Base-by-base conservation (phyloP, 1,140 invertebrate genomes). In the Drosophila bocqueti region DNA sequence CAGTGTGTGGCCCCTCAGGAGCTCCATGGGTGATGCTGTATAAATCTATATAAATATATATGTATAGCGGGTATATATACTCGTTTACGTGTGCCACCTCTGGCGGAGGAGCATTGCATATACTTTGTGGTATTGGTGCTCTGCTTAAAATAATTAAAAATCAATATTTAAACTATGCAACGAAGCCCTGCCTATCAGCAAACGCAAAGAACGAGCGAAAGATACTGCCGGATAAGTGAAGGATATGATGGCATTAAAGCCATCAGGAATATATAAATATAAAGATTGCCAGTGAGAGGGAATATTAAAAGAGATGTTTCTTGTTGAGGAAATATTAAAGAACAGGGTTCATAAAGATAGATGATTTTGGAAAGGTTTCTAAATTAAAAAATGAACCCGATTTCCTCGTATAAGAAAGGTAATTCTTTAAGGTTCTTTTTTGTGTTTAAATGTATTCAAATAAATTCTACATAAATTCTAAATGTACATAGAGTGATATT, bases 101-200 rank as follows among this genome's bases (percentile, higher is more conserved):
- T 46, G 59, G 64, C 49, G 59, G 64, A 64, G 77, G 29, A 18
- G 50, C 75, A 76, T 67, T 79, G 84, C 84, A 89, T 89, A 84
- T 89, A 90, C 81, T 89, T 84, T 79, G 82, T 69, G 85, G 75
- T 69, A 69, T 67, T 67, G 75, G 42, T 68, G 81, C 81, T 57
- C 54, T 89, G 85, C 85, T 90, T 90, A 90, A 89, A 89, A 84
- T 90, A 90, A 90, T 90, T 90, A 91, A 85, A 90, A 90, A 91
- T 90, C 85, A 90, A 91, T 90, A 90, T 90, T 90, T 85, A 79
- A 85, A 90, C 85, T 77, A 69, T 90, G 69, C 77, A 79, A 58
- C 46, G 46, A 31, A 71, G 54, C 13, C 24, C 34, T 26, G 65
- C 55, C 62, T 47, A 64, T 47, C 40, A 74, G 46, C 38, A 24